phyloP scores from a whole-genome alignment of 1,140 invertebrate genomes.

The Heliothis virescens region DNA sequence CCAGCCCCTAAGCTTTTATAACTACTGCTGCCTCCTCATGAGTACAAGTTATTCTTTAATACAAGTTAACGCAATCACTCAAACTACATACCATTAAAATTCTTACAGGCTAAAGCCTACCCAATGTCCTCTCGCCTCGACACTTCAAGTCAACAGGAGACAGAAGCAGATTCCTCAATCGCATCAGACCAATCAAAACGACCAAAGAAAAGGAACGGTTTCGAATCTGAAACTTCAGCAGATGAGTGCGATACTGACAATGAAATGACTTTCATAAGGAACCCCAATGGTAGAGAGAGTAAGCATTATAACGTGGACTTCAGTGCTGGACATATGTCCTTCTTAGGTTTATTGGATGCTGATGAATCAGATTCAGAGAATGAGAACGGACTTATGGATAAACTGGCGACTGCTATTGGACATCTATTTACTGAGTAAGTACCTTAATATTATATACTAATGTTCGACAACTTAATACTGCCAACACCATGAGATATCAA shows the following conservation, averaged over 20 bases:
- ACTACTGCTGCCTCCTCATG: too few relatives aligned
- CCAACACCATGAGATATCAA: too few relatives aligned
- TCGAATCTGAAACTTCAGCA: slow-evolving; percentile 88
- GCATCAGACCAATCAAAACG: slow-evolving; percentile 60
- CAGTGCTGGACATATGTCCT: slow-evolving; percentile 71
- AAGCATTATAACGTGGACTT: slow-evolving; percentile 70
- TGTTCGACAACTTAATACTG: too few relatives aligned
- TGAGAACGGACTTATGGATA: slow-evolving; percentile 90
- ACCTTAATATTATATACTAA: too few relatives aligned
- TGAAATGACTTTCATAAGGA: slow-evolving; percentile 87
- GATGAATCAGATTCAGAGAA: slow-evolving; percentile 94
- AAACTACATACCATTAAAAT: slow-evolving; percentile 1
- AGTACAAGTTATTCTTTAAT: background rate
- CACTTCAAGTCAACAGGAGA: slow-evolving; percentile 74
- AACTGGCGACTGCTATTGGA: slow-evolving; percentile 90
- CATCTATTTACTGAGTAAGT: slow-evolving; percentile 89
- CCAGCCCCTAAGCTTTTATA: too few relatives aligned
- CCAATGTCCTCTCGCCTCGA: slow-evolving; percentile 87
- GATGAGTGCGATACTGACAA: slow-evolving; percentile 88
- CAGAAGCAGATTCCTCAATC: slow-evolving; percentile 62
- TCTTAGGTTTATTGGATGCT: slow-evolving; percentile 87
- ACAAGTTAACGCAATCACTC: background rate
- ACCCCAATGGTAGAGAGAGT: slow-evolving; percentile 80
- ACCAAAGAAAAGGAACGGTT: slow-evolving; percentile 72
- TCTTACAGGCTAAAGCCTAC: slow-evolving; percentile 88